phyloP scores from a whole-genome alignment of 2,113 vertebrate species.

The Antechinus stuartii region DNA sequence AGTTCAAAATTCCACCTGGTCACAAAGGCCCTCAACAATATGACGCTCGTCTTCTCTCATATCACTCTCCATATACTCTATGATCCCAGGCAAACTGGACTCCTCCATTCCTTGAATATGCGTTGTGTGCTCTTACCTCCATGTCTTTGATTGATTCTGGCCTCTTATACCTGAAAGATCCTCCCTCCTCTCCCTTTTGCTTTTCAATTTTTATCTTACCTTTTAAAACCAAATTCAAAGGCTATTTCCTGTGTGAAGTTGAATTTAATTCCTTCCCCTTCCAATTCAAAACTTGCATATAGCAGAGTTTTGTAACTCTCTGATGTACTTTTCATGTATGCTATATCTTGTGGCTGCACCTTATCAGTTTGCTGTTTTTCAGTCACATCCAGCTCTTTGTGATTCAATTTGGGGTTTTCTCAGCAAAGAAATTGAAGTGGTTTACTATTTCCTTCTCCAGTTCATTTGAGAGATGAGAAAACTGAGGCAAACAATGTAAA shows the following conservation, averaged over 20 bases:
- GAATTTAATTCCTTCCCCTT: not conserved
- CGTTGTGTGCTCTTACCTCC: not conserved
- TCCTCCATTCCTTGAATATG: not conserved
- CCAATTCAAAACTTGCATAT: not conserved
- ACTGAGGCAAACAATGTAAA: not conserved
- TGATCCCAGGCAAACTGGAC: not conserved
- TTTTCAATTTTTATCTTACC: not conserved
- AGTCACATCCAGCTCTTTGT: not conserved
- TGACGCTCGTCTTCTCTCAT: not conserved
- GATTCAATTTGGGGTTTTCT: too few species aligned
- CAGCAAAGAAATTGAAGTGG: not conserved
- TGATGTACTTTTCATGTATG: not conserved
- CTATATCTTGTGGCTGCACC: not conserved
- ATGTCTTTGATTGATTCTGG: not conserved
- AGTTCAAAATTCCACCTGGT: not conserved
- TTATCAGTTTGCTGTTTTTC: not conserved
- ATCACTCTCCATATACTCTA: not conserved
- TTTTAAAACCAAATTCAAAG: not conserved
- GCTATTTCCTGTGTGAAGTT: not conserved
- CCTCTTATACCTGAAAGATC: not conserved
- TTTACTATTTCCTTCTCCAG: not conserved
- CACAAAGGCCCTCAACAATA: not conserved
- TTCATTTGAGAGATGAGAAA: not conserved
- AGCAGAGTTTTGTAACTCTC: not conserved
- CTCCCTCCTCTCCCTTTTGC: not conserved